These are phyloP conservation scores for Climacteris rufus DNA, from an alignment of 2,113 vertebrate species.

Conservation along the genomic window DNA sequence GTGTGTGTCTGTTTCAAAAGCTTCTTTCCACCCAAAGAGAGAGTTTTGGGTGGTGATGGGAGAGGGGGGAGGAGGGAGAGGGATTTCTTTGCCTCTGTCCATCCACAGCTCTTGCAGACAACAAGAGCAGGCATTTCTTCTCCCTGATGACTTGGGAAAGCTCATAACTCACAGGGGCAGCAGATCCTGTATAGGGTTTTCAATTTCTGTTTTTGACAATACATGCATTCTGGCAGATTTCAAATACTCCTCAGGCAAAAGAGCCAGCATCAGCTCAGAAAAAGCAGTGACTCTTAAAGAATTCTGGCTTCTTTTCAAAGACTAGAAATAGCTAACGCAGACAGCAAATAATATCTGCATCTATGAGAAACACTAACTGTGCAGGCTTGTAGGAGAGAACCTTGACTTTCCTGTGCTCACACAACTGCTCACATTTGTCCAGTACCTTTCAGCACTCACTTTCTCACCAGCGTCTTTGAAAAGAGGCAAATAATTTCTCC, in stretches of 20 bases:
- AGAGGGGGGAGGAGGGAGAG: neutral
- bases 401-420: neutral
- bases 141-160: slow-evolving; percentile 42
- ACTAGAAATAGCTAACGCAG: slow-evolving; percentile 33
- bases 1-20: neutral
- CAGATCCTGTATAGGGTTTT: slow-evolving; percentile 46
- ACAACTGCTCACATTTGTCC: neutral
- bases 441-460: neutral
- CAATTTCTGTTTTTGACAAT: slow-evolving; percentile 53
- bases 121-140: slow-evolving; percentile 19
- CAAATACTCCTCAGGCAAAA: slow-evolving; percentile 66
- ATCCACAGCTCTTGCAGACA: slow-evolving; percentile 37
- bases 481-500: neutral
- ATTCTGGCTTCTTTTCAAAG: slow-evolving; percentile 51
- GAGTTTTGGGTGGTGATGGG: neutral
- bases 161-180: slow-evolving; percentile 56
- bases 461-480: neutral
- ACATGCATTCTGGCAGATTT: slow-evolving; percentile 68
- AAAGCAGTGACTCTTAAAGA: slow-evolving; percentile 56
- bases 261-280: slow-evolving; percentile 48
- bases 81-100: slow-evolving; percentile 31
- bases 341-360: neutral
- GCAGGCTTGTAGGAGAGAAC: neutral
- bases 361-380: neutral
- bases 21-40: slow-evolving; percentile 13